These are phyloP conservation scores for Platycheirus albimanus DNA, from an alignment of 2,888 invertebrate genomes.

Conservation along the genomic window DNA sequence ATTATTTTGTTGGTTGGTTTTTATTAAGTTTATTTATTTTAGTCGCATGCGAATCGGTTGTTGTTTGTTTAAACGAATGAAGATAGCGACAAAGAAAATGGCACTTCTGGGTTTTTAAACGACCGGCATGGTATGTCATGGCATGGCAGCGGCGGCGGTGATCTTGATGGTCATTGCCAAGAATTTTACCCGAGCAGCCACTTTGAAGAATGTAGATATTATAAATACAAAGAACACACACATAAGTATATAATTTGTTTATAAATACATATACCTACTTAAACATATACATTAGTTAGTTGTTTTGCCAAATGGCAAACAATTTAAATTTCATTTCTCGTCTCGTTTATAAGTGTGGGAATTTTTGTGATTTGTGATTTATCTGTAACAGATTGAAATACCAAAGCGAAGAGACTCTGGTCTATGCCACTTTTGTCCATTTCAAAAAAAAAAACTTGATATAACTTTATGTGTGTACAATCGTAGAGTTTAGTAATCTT, in stretches of 20 bases:
- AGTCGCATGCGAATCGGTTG: slow-evolving; percentile 43
- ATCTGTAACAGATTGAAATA: slow-evolving; percentile 72
- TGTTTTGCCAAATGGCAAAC: slow-evolving; percentile 64
- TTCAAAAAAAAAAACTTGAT: slow-evolving; percentile 12
- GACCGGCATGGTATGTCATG: slow-evolving; percentile 5
- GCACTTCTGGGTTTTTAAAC: slow-evolving; percentile 57
- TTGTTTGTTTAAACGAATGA: slow-evolving; percentile 58
- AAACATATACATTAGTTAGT: no score
- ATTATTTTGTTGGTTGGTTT: no score
- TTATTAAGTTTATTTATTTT: slow-evolving; percentile 26
- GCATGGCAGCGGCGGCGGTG: slow-evolving; percentile 21
- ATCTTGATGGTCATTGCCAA: slow-evolving; percentile 71
- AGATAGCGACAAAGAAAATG: slow-evolving; percentile 21
- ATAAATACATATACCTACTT: slow-evolving; percentile 57
- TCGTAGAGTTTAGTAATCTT: no score
- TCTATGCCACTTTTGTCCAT: slow-evolving; percentile 27
- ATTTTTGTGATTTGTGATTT: slow-evolving; percentile 65
- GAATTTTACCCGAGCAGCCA: slow-evolving; percentile 46
- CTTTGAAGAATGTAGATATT: neutral
- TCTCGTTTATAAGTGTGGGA: slow-evolving; percentile 27
- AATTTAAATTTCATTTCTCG: slow-evolving; percentile 59
- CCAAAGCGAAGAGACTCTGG: slow-evolving; percentile 32
- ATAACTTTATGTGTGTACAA: neutral
- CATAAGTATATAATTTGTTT: slow-evolving; percentile 43
- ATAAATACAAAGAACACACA: slow-evolving; percentile 9